phyloP scores from a whole-genome alignment of 2,797 vertebrate species.

The Otus scops region DNA sequence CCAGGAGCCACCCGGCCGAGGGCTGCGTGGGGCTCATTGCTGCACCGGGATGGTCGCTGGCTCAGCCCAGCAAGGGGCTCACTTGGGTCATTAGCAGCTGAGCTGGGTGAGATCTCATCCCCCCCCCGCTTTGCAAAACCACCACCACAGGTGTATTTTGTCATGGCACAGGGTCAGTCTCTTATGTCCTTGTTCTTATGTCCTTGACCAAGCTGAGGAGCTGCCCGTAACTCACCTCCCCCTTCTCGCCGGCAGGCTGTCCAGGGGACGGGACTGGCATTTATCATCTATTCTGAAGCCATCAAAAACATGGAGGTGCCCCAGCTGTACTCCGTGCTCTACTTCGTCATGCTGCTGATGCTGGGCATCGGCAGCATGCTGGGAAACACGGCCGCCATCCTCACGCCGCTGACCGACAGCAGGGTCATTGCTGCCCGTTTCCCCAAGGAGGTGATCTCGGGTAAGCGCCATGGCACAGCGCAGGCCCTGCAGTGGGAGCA shows the following conservation, averaged over 20 bases:
- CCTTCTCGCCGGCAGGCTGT: constrained; percentile 77
- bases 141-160: fast-evolving
- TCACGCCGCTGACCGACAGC: constrained; percentile 88
- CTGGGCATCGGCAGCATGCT: constrained; percentile 95
- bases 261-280: constrained; percentile 90
- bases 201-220: background rate
- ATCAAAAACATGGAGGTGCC: constrained; percentile 91
- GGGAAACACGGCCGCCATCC: constrained; percentile 88
- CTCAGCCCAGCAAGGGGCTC: fast-evolving
- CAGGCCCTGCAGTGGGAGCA: fast-evolving
- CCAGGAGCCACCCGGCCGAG: background rate
- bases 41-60: background rate
- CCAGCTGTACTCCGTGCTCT: constrained; percentile 92
- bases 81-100: fast-evolving
- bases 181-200: no score
- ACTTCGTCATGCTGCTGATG: constrained; percentile 90
- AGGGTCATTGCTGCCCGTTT: constrained; percentile 69
- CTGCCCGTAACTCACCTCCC: background rate
- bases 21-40: background rate
- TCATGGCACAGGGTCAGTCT: background rate
- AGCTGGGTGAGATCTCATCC: background rate
- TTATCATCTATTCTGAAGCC: constrained; percentile 93
- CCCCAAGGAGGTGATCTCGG: constrained; percentile 83
- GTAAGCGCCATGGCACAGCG: constrained; percentile 60
- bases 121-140: background rate